Evolutionary conservation across 2,797 vertebrate species (phyloP), one percentile per base, ranked within the genome.

Genomic region (Champsocephalus esox): DNA sequence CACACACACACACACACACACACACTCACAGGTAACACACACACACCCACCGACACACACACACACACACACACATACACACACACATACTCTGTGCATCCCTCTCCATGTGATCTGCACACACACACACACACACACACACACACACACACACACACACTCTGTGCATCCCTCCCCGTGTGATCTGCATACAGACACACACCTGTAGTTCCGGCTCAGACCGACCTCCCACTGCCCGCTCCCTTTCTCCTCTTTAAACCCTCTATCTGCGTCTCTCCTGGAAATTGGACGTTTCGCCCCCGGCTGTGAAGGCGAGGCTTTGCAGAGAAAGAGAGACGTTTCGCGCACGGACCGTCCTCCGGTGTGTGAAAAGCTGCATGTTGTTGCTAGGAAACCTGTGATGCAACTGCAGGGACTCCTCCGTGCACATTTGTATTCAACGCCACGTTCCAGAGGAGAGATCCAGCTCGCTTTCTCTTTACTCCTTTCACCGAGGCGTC

Each of bases 331-430:
- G 41, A 75, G 56, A 77, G 16, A 21, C 4, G 7, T 1, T 7
- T 16, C 8, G 0, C 56, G 54, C 13, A 1, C 32, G n/a, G 64
- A 45, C 67, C 12, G 9, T 59, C 66, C 78, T 81, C 56, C 69
- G 0, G 65, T 3, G 75, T 56, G 54, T 73, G 21, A 41, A 8
- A 28, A 2, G 41, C 34, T 44, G 51, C 62, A 74, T 45, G 16
- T 5, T 43, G 87, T 87, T 90, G 83, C 85, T 83, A 86, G 80
- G 83, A 49, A 61, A 87, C 28, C 9, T 14, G 71, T 24, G 49
- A 74, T 73, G 77, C 60, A 79, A 59, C 62, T 16, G 64, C 60
- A 16, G 32, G 34, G 73, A 49, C 52, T 57, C 5, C 52, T 57
- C 4, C 1, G 2, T 5, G 34, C 19, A 34, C 56, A 77, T 88